Evolutionary conservation across 1,140 invertebrate species (phyloP), one percentile per base, ranked within the genome.

Genomic region (Chrysomallon squamiferum): DNA sequence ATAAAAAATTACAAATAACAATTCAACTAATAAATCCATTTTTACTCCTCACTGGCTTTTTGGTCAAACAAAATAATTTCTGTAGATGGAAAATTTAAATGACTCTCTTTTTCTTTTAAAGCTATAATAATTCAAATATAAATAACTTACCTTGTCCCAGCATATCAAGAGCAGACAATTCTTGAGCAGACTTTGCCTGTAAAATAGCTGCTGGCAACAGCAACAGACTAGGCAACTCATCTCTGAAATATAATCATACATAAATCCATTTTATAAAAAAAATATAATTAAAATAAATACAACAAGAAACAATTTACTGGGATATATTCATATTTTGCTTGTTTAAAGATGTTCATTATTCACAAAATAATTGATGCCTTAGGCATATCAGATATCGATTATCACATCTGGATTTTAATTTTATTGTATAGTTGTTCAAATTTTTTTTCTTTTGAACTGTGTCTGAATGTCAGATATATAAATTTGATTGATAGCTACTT

Each of bases 211-310:
- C 89, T 27, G 95, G 95, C 74, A 98, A 86, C 68, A 90, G 91
- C 65, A 98, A 88, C 86, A 93, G 92, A 52, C 96, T 93, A 43
- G 95, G 95, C 69, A 98, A 87, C 87, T 98, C 96, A 84, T 97
- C 95, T 86, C 94, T 94, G 86, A 27, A 62, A 41, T 15, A 59
- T 18, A 29, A 13, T 29, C 22, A 56, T 11, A n/a, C 20, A 56
- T 29, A 29, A 56, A 52, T 22, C 0, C 5, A 13, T 27, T 6
- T 18, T 7, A 22, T 1, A 32, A 56, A 18, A 30, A 56, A 56
- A 18, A 22, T 56, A 18, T 22, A 29, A 29, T n/a, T 29, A 25
- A 13, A 6, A 47, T 47, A 11, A 18, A 20, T 47, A 1, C 5
- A 3, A 20, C 25, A 6, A 47, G 25, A 20, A 47, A 20, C 25